A percentile compares a stretch with the other conserved stretches of the same genome.
These are phyloP conservation scores for Serinus canaria DNA, from an alignment of 2,113 vertebrate species.

Conservation along the genomic window DNA sequence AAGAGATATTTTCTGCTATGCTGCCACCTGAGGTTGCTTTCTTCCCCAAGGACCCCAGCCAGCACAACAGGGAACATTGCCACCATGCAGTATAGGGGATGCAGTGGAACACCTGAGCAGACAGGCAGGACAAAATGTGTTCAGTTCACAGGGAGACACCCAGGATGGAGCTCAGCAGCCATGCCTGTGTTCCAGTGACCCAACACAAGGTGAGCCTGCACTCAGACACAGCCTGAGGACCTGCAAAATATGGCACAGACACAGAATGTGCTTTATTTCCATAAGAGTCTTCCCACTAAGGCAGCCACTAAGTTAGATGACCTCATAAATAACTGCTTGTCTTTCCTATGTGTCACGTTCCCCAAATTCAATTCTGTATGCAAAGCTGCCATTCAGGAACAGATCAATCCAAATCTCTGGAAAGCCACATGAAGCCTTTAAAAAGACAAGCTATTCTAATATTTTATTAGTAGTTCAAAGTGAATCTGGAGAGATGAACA, in stretches of 20 bases:
- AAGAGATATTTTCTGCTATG: background rate
- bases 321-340: background rate
- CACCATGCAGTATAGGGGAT: background rate
- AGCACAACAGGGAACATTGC: background rate
- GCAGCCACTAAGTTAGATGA: background rate
- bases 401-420: background rate
- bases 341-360: background rate
- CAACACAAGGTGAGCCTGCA: background rate
- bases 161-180: background rate
- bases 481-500: background rate
- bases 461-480: slow-evolving; percentile 10
- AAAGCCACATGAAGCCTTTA: background rate
- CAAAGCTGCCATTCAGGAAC: background rate
- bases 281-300: background rate
- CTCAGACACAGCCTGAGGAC: background rate
- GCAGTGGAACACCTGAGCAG: background rate
- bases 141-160: background rate
- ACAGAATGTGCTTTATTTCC: background rate
- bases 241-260: background rate
- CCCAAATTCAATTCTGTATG: background rate
- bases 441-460: slow-evolving; percentile 3
- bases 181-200: background rate
- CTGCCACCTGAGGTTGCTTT: background rate
- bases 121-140: background rate
- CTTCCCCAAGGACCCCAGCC: background rate